Conservation (phyloP, 2,113 vertebrate species). For the Tricholaema leucomelas region DNA sequence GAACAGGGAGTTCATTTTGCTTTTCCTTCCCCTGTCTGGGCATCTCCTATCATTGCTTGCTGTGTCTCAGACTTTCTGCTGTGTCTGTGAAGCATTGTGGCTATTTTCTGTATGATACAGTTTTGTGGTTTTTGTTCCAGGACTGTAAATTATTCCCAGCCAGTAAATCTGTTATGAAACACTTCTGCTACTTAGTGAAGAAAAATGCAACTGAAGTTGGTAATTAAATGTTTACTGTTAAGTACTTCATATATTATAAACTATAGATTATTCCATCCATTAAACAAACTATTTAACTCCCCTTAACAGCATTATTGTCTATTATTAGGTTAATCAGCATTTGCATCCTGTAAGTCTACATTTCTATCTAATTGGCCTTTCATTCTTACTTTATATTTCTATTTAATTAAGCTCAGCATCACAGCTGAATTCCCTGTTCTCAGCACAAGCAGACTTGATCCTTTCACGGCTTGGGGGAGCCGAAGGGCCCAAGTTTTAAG, state of each 20-base stretch:
- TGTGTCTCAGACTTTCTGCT: neutral
- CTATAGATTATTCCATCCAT: slow-evolving; percentile 57
- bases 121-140: too few species aligned
- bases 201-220: slow-evolving; percentile 51
- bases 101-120: neutral
- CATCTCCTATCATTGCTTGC: neutral
- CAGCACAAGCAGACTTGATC: slow-evolving; percentile 20
- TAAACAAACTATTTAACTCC: slow-evolving; percentile 67
- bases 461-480: neutral
- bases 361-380: slow-evolving; percentile 62
- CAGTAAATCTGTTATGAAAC: slow-evolving; percentile 40
- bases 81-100: neutral
- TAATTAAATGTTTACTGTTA: slow-evolving; percentile 74
- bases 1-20: neutral
- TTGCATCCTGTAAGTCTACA: slow-evolving; percentile 53
- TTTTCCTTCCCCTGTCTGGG: neutral
- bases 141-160: slow-evolving; percentile 50
- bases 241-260: slow-evolving; percentile 56
- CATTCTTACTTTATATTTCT: slow-evolving; percentile 66
- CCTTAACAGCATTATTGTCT: slow-evolving; percentile 57
- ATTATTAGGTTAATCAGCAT: slow-evolving; percentile 71
- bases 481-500: neutral
- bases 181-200: slow-evolving; percentile 3
- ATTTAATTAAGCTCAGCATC: slow-evolving; percentile 61
- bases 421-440: slow-evolving; percentile 34